These are phyloP conservation scores for Colostygia pectinataria DNA, from an alignment of 2,888 invertebrate genomes.

Conservation along the genomic window DNA sequence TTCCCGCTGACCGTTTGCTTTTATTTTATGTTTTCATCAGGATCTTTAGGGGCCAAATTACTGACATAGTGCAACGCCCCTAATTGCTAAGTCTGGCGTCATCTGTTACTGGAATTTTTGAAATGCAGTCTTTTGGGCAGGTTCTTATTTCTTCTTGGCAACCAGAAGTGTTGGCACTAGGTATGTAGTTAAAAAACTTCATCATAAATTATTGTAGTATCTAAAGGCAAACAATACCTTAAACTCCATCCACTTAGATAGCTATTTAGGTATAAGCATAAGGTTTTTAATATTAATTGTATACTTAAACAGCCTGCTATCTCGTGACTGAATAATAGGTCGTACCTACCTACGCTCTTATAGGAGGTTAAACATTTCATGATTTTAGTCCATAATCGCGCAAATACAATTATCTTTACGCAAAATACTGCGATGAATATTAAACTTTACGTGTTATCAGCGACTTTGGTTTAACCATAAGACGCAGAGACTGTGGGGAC, in stretches of 20 bases:
- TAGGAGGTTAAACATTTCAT: slow-evolving; percentile 14
- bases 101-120: slow-evolving; percentile 8
- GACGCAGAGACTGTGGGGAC: slow-evolving; percentile 24
- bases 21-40: slow-evolving; percentile 78
- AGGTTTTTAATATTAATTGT: too few species aligned
- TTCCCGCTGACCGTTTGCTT: slow-evolving; percentile 64
- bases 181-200: neutral
- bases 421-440: slow-evolving; percentile 51
- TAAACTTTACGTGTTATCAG: slow-evolving; percentile 57
- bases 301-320: too few species aligned
- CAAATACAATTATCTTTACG: slow-evolving; percentile 45
- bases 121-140: slow-evolving; percentile 2
- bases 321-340: too few species aligned
- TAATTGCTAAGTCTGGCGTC: slow-evolving; percentile 19
- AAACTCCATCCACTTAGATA: too few species aligned
- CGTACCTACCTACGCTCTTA: too few species aligned
- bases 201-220: too few species aligned
- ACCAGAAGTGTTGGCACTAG: neutral
- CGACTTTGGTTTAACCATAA: slow-evolving; percentile 53
- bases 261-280: too few species aligned
- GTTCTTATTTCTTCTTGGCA: slow-evolving; percentile 3
- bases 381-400: slow-evolving; percentile 36
- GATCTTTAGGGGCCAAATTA: slow-evolving; percentile 63
- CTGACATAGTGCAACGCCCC: slow-evolving; percentile 33
- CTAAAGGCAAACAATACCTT: too few species aligned